Percentiles rank a stretch among this genome's conserved stretches.
Conservation (phyloP, 1,140 invertebrate genomes). For the Phymastichus coffea region DNA sequence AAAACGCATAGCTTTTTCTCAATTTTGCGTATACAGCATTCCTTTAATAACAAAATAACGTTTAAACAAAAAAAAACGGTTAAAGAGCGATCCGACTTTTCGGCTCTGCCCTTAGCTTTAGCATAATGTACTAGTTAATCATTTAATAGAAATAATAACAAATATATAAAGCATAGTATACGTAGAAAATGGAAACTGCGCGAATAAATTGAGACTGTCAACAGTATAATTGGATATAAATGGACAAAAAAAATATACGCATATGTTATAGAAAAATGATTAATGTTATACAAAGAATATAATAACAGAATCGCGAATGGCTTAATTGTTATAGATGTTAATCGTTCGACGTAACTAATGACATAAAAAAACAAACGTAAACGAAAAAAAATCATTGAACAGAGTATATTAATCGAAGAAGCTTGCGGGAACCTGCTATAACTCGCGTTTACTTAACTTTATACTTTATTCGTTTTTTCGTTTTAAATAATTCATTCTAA, state of each 20-base stretch:
- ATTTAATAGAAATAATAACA: slow-evolving; percentile 1
- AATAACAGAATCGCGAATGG: neutral
- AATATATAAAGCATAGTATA: neutral
- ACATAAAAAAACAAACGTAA: neutral
- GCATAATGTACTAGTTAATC: slow-evolving; percentile 8
- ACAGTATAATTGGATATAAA: neutral
- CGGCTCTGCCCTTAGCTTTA: slow-evolving; percentile 19
- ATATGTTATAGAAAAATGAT: neutral
- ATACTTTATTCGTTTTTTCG: neutral
- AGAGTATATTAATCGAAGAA: slow-evolving; percentile 19
- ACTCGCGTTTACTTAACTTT: neutral
- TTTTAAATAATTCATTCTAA: neutral
- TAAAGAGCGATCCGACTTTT: slow-evolving; percentile 2
- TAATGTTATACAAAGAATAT: neutral
- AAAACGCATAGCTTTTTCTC: slow-evolving; percentile 21
- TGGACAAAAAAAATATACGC: neutral
- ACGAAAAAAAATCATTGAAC: too few species aligned
- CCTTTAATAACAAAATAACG: neutral
- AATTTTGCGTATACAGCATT: slow-evolving; percentile 11
- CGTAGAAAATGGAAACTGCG: neutral
- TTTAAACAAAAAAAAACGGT: neutral
- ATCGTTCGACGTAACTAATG: slow-evolving; percentile 29
- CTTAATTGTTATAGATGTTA: slow-evolving; percentile 31
- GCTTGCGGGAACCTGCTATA: neutral
- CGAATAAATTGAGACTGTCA: slow-evolving; percentile 5